Base-by-base conservation (phyloP, 2,888 invertebrate species). In the Drosophila kanekoi region DNA sequence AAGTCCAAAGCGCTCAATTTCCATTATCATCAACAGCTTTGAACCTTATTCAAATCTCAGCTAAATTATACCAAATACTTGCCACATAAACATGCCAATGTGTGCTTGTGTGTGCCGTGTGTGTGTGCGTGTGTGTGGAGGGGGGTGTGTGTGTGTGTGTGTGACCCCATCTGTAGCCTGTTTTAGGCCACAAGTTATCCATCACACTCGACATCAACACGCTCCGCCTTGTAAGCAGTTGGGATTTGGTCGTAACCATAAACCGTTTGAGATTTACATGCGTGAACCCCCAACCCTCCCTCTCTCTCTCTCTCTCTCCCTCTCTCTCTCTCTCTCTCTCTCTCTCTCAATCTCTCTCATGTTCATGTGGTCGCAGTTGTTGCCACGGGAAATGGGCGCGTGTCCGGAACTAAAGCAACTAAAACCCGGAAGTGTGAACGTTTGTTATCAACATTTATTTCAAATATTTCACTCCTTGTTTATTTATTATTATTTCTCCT, bases 241-340 rank as follows among this genome's bases (percentile, higher is more conserved):
- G 89, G 89, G 84, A 87, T 79, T 87, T 67, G 71, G 72, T 58
- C 73, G 83, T 72, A 87, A 85, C 82, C 89, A 79, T 88, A 89
- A 89, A 85, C 89, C 84, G 85, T 77, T 88, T 79, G 68, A 69
- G 89, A 87, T 82, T 89, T 89, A 82, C 88, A 89, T 88, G 83
- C 18, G 18, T 18, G 18, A 18, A 18, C 1, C 18, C 1, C 18
- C 18, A n/a, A n/a, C 18, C 18, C 18, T 18, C 18, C 2, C 18
- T 18, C 18, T 18, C 18, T 18, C 18, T 18, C 18, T 18, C 18
- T 18, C 18, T 18, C 18, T 18, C 18, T 18, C 18, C 2, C 18
- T 18, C 18, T 18, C 18, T 18, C 18, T 18, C 18, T 18, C 18
- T 18, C 18, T 18, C 18, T 1, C 18, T 18, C 18, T 18, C 18